phyloP scores from a whole-genome alignment of 2,888 invertebrate genomes.

The Stenotaenia linearis region DNA sequence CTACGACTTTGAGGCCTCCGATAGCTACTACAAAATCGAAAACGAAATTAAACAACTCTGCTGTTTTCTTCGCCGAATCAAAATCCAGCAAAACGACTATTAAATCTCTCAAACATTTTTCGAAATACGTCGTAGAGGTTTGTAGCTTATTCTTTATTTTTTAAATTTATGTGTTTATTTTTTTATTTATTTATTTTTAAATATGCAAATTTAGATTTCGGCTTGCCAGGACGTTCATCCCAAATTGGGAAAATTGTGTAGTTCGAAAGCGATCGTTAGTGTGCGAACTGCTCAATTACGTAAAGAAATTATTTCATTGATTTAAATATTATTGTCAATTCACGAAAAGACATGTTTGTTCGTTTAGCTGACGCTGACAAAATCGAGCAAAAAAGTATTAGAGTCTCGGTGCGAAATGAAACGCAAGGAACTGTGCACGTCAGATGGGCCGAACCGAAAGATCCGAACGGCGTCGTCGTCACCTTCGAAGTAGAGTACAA shows the following conservation, averaged over 20 bases:
- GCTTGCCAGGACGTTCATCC: slow-evolving; percentile 29
- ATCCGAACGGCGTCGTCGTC: slow-evolving; percentile 83
- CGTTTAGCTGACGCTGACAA: slow-evolving; percentile 62
- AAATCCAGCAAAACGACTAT: background rate
- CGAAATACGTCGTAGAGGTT: slow-evolving; percentile 63
- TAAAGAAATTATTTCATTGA: slow-evolving; percentile 43
- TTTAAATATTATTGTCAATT: background rate
- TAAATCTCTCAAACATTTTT: slow-evolving; percentile 63
- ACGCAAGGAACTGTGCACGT: slow-evolving; percentile 59
- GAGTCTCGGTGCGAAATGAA: slow-evolving; percentile 45
- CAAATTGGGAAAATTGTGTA: slow-evolving; percentile 42
- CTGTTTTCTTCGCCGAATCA: background rate
- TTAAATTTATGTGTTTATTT: no score
- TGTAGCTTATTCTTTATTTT: no score
- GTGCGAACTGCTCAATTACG: slow-evolving; percentile 46
- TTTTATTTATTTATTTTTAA: no score
- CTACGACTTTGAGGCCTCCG: background rate
- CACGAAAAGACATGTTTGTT: no score
- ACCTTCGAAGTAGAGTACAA: slow-evolving; percentile 74
- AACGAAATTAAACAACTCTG: background rate
- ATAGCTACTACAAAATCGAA: background rate
- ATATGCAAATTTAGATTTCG: no score
- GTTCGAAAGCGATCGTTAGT: slow-evolving; percentile 45
- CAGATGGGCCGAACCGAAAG: slow-evolving; percentile 70
- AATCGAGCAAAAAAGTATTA: slow-evolving; percentile 54